phyloP scores from a whole-genome alignment of 2,888 invertebrate species.

The Polymixis lichenea region DNA sequence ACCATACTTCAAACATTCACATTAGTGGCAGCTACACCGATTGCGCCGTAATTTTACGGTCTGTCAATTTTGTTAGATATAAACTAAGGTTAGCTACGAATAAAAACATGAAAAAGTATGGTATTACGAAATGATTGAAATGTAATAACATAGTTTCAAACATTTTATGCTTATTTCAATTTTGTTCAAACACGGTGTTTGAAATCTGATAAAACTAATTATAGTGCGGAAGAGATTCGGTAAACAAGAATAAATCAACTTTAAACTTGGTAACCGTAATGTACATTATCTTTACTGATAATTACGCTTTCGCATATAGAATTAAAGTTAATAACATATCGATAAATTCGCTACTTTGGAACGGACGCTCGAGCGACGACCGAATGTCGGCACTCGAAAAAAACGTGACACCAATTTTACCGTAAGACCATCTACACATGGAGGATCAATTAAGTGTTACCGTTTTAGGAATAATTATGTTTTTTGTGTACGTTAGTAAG shows the following conservation, averaged over 20 bases:
- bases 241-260: slow-evolving; percentile 62
- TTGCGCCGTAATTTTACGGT: slow-evolving; percentile 67
- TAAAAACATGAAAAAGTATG: slow-evolving; percentile 55
- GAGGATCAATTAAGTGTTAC: slow-evolving; percentile 85
- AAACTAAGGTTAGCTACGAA: slow-evolving; percentile 45
- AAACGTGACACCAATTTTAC: slow-evolving; percentile 80
- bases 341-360: slow-evolving; percentile 71
- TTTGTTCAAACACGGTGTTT: slow-evolving; percentile 52
- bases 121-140: slow-evolving; percentile 66
- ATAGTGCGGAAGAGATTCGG: slow-evolving; percentile 58
- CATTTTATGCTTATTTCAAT: slow-evolving; percentile 54
- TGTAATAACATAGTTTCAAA: slow-evolving; percentile 63
- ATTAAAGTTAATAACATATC: slow-evolving; percentile 73
- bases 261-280: slow-evolving; percentile 62
- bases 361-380: slow-evolving; percentile 67
- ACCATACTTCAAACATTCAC: slow-evolving; percentile 43
- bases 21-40: slow-evolving; percentile 53
- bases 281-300: slow-evolving; percentile 64
- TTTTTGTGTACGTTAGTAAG: slow-evolving; percentile 80
- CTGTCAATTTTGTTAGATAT: slow-evolving; percentile 63
- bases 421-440: slow-evolving; percentile 80
- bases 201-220: slow-evolving; percentile 65
- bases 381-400: slow-evolving; percentile 75
- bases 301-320: slow-evolving; percentile 69
- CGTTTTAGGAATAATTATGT: slow-evolving; percentile 88